A percentile compares a stretch with the other conserved stretches of the same genome.
Evolutionary conservation across 2,797 vertebrate species (phyloP).

Genomic region (Morus bassanus): DNA sequence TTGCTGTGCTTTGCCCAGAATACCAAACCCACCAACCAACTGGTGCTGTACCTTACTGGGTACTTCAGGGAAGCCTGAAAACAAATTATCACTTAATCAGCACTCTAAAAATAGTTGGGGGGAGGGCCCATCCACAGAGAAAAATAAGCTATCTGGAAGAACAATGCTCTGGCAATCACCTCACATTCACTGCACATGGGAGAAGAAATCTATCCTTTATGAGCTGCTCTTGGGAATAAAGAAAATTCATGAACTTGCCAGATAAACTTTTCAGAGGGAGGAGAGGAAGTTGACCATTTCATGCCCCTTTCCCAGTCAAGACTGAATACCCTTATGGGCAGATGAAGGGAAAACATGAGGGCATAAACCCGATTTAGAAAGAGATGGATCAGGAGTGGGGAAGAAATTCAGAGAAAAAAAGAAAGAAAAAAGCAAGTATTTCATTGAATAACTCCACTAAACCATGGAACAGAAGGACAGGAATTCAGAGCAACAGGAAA

Average conservation of each 20-base stretch:
- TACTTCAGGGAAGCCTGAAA: not conserved
- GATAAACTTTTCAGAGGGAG: not conserved
- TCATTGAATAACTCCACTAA: not conserved
- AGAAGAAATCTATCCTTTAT: not conserved
- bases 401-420: not conserved
- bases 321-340: not conserved
- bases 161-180: conserved; percentile 29
- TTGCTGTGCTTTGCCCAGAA: not conserved
- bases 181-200: not conserved
- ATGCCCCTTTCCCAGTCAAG: not conserved
- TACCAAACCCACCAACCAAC: not conserved
- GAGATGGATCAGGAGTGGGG: not conserved
- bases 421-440: not conserved
- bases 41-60: not conserved
- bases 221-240: conserved; percentile 10
- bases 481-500: not conserved
- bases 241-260: conserved; percentile 10
- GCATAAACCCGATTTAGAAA: not conserved
- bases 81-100: not conserved
- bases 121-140: not conserved
- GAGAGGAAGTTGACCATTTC: not conserved
- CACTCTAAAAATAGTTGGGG: not conserved
- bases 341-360: not conserved
- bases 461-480: not conserved
- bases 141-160: conserved; percentile 13